Base-by-base conservation (phyloP, 2,797 vertebrate species). In the Gambelia wislizenii region DNA sequence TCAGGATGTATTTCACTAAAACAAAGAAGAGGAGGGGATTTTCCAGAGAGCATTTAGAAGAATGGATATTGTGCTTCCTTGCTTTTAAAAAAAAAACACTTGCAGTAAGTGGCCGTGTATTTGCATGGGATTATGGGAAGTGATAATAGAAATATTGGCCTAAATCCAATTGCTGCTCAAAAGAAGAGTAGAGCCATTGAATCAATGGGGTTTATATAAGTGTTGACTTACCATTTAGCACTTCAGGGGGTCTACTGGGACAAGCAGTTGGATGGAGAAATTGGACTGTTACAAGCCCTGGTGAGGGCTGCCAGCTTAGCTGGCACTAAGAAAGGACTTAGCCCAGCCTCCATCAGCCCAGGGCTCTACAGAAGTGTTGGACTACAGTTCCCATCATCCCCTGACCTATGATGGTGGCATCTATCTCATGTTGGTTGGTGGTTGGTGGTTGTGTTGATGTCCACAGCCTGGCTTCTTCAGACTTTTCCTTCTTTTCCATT, bases 381-480 rank as follows among this genome's bases (percentile, higher is more conserved):
- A 72, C 13, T 83, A 20, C 59, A 47, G 1, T 42, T 47, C 39
- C 27, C 14, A 67, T 44, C 39, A n/a, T 83, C 20, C 30, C 27
- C 14, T 9, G 20, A 39, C 42, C 69, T 12, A 20, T 44, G 52
- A 4, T 30, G 33, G 30, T 44, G 72, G 54, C 1, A 47, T 30
- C 42, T 10, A 22, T 47, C 42, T 59, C 42, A 3, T 10, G 9
- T 78, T 75, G 25, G 1, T 0, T 47, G 69, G 9, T 59, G 30
- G 12, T 42, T 30, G 18, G 22, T 14, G 7, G 22, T 59, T 61
- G 44, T 25, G 16, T 12, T 49, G 10, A 64, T 22, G 49, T 44
- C 56, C 79, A 85, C 59, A n/a, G 77, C 30, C 42, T 20, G 49
- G 6, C 42, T 49, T 87, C 91, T 85, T 82, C 74, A 79, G 70